phyloP scores from a whole-genome alignment of 2,113 vertebrate genomes.

The Cebidichthys violaceus region DNA sequence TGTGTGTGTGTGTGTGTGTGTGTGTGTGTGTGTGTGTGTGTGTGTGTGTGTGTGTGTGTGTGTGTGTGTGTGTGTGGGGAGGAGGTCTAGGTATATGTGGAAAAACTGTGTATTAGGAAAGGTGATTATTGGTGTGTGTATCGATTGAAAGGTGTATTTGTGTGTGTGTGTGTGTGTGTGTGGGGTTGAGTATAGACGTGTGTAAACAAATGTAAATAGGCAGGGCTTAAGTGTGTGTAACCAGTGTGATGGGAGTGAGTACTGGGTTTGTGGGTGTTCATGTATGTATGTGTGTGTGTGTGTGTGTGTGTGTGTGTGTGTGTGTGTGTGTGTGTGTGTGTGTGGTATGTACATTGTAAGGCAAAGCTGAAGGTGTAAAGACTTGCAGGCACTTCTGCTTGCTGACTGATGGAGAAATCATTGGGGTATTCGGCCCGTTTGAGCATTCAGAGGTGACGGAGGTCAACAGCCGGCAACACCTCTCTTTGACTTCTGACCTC shows the following conservation, averaged over 20 bases:
- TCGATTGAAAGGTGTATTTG: neutral
- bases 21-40: conserved; percentile 19
- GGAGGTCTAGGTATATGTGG: conserved; percentile 34
- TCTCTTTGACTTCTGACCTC: conserved; percentile 63
- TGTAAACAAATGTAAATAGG: neutral
- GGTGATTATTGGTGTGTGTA: neutral
- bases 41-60: conserved; percentile 19
- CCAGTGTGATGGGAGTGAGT: neutral
- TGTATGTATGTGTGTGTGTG: neutral
- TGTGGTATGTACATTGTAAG: neutral
- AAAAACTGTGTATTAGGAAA: conserved; percentile 1
- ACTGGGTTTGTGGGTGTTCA: conserved; percentile 9
- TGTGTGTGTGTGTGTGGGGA: conserved; percentile 23
- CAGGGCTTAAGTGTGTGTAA: neutral
- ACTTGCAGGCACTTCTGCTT: conserved; percentile 16
- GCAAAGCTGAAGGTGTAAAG: neutral
- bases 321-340: neutral
- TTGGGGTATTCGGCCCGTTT: conserved; percentile 25
- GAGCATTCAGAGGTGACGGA: conserved; percentile 53
- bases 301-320: too few relatives aligned
- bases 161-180: neutral
- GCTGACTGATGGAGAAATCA: conserved; percentile 58
- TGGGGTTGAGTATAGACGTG: neutral
- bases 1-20: conserved; percentile 25
- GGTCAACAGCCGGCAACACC: conserved; percentile 60